Conservation (phyloP, 1,140 invertebrate species). For the Drosophila burlai region DNA sequence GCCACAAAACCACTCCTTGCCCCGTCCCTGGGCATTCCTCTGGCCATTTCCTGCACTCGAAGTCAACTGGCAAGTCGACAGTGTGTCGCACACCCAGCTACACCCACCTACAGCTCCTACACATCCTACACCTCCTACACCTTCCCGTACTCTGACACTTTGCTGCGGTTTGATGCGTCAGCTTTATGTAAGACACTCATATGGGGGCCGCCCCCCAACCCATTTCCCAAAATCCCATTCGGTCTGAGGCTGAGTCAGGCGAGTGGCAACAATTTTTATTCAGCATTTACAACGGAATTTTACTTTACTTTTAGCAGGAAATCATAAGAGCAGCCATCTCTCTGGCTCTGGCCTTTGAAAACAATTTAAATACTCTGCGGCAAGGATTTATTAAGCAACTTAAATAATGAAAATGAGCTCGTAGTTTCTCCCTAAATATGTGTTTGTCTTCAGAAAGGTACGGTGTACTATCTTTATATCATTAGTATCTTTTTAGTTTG, state of each 20-base stretch:
- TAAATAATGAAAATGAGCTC: neutral
- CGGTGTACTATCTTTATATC: too few relatives aligned
- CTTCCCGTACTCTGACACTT: constrained; percentile 39
- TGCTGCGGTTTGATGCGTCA: constrained; percentile 72
- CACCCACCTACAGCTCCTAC: neutral
- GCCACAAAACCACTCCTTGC: constrained; percentile 63
- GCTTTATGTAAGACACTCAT: constrained; percentile 75
- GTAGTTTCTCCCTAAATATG: too few relatives aligned
- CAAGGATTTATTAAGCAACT: neutral
- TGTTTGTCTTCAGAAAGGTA: too few relatives aligned
- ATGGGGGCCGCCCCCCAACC: constrained; percentile 12
- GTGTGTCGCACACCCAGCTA: constrained; percentile 24
- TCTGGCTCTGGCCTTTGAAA: neutral
- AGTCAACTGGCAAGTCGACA: constrained; percentile 75
- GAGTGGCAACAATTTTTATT: constrained; percentile 62
- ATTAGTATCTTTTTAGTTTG: too few relatives aligned
- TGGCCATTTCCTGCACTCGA: constrained; percentile 55
- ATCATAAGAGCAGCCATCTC: constrained; percentile 5
- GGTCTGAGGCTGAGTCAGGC: constrained; percentile 19
- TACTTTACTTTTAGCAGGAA: constrained; percentile 57
- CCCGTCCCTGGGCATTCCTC: constrained; percentile 25
- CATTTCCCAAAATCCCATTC: constrained; percentile 3
- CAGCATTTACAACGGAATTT: constrained; percentile 63
- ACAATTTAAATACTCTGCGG: constrained; percentile 15
- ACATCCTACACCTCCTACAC: constrained; percentile 9